Evolutionary conservation across 2,888 invertebrate genomes (phyloP), one percentile per base, ranked within the genome.

Genomic region (Lomographa bimaculata): DNA sequence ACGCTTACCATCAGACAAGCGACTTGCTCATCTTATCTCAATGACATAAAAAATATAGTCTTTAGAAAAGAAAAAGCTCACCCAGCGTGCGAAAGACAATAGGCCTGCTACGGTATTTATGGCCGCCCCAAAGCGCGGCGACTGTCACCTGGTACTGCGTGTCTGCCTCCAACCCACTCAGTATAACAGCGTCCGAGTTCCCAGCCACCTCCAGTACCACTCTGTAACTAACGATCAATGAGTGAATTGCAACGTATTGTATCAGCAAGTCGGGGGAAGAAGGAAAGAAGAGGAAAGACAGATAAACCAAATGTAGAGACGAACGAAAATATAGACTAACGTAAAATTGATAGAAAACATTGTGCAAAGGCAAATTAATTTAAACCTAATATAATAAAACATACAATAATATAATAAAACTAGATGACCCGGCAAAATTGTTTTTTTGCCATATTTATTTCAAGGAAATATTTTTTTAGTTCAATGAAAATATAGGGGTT

Each of bases 71-170:
- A n/a, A n/a, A n/a, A n/a, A 0, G 74, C 89, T 85, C 79, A 95
- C 95, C 95, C 90, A 95, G 92, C 54, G 96, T 97, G 90, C 94
- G 94, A 92, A 96, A 96, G 91, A 96, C 95, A 81, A 96, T 95
- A 64, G 95, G 95, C 76, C 95, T 92, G 82, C 96, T 96, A 64
- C 95, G 92, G 81, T 93, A 95, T 77, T 95, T 95, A 66, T 93
- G 94, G 43, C 96, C 95, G 60, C 93, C 93, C 90, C 94, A 93
- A 50, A 96, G 92, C 36, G 96, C 96, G 46, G 96, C 95, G 32
- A 97, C 96, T 1, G 95, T 94, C 47, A 97, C 91, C 64, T 96
- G 96, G 78, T 97, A 97, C 84, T 96, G 96, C 10, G 96, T 96
- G 79, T 96, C 95, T 9, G 97, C 94, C 71, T 94, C 92, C 51